A percentile compares a stretch with the other conserved stretches of the same genome.
Conservation (phyloP, 2,797 vertebrate genomes). For the Gallirallus australis region DNA sequence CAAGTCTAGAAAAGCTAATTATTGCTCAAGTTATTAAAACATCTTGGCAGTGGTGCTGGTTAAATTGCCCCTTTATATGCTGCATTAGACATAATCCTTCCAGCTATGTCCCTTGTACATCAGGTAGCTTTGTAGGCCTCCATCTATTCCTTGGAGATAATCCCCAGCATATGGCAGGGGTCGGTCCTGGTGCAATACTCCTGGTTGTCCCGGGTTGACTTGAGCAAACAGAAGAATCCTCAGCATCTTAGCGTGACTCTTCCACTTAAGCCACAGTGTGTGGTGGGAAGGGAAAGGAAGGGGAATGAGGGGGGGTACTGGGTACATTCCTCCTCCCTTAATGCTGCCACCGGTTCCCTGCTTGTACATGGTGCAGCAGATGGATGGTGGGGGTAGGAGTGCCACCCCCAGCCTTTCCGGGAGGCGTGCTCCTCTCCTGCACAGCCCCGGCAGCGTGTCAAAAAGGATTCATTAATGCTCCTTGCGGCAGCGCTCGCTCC, state of each 20-base stretch:
- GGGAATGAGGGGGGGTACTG: accelerated
- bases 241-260: not conserved
- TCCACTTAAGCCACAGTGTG: not conserved
- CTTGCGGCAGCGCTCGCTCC: not conserved
- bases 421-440: not conserved
- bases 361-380: not conserved
- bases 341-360: not conserved
- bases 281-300: not conserved
- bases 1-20: not conserved
- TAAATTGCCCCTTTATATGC: not conserved
- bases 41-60: not conserved
- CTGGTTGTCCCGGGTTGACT: not conserved
- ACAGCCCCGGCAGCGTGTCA: not conserved
- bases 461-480: constrained; percentile 33
- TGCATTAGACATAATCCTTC: not conserved
- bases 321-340: not conserved
- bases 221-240: not conserved
- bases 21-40: not conserved
- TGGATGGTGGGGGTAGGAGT: not conserved
- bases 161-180: constrained; percentile 29
- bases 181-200: not conserved
- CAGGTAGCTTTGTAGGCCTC: not conserved
- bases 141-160: not conserved
- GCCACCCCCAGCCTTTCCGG: not conserved
- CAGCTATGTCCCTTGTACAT: not conserved